Base-by-base conservation (phyloP, 2,113 vertebrate species). In the Seriola rivoliana region DNA sequence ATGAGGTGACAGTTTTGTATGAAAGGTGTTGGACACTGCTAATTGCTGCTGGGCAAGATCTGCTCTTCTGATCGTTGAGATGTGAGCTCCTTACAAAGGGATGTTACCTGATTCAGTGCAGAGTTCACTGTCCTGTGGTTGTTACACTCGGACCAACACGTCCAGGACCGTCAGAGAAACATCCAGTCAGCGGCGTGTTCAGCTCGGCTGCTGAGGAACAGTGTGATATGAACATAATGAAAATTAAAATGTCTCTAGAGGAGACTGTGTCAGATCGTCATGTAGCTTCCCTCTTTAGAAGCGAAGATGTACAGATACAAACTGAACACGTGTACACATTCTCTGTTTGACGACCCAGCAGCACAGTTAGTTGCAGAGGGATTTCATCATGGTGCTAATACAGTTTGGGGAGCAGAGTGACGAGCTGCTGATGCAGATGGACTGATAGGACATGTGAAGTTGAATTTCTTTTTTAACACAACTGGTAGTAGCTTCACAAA, bases 341-440 rank as follows among this genome's bases (percentile, higher is more conserved):
- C 42, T 84, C 48, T 23, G 11, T 32, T 55, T 70, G 50, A 52
- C 8, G 71, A 59, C 81, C 71, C 78, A 71, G 75, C 80, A 70
- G 69, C 57, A 46, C 40, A 81, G 36, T 62, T 38, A 11, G 34
- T 85, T 86, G 84, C 81, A 77, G 48, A 38, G 23, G 29, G 54
- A 70, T 88, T 91, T 58, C 76, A 50, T 91, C 81, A 89, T 86
- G 57, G 29, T 36, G 21, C 80, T 57, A 65, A 84, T 78, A 25
- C 58, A 79, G 57, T 72, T 86, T 76, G 48, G 55, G 68, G 46
- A 73, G 62, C 68, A 67, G 78, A 67, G 29, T 40, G 62, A 83
- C 65, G 74, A 78, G 36, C 66, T 58, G 64, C 67, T 48, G 62
- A 81, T 79, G 25, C 25, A 46, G 55, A 85, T 54, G 40, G 59